Conservation (phyloP, 2,888 invertebrate species). For the Balanococcus diminutus region DNA sequence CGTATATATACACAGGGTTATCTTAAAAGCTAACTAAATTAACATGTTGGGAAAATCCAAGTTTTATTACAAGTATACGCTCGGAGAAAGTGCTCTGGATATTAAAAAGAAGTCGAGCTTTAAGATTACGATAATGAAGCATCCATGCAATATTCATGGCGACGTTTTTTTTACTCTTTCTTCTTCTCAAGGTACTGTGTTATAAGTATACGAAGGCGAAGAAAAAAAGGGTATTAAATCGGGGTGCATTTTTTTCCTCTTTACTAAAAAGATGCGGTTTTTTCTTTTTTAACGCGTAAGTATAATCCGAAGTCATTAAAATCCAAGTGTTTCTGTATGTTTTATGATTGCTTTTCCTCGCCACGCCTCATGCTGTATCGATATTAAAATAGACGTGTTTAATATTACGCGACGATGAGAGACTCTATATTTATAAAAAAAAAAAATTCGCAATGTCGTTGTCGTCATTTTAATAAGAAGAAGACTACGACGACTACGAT, state of each 20-base stretch:
- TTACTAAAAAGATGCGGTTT: not conserved
- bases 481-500: not conserved
- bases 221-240: not conserved
- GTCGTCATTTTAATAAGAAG: not conserved
- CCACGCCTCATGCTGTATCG: not conserved
- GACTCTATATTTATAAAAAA: not conserved
- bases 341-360: not conserved
- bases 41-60: not conserved
- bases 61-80: not conserved
- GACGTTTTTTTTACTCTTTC: not conserved
- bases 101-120: conserved; percentile 5
- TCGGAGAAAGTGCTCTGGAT: not conserved
- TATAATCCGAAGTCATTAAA: not conserved
- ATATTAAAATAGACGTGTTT: not conserved
- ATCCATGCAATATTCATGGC: conserved; percentile 5
- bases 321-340: not conserved
- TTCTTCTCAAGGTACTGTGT: too few species aligned
- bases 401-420: not conserved
- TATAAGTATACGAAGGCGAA: too few species aligned
- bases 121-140: conserved; percentile 11
- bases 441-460: not conserved
- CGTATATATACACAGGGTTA: not conserved
- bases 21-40: conserved; percentile 1
- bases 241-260: not conserved
- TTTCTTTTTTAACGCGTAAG: not conserved